Evolutionary conservation across 35 echinoderm and acorn worm species (phyloP).

Genomic region (Hemicentrotus pulcherrimus): DNA sequence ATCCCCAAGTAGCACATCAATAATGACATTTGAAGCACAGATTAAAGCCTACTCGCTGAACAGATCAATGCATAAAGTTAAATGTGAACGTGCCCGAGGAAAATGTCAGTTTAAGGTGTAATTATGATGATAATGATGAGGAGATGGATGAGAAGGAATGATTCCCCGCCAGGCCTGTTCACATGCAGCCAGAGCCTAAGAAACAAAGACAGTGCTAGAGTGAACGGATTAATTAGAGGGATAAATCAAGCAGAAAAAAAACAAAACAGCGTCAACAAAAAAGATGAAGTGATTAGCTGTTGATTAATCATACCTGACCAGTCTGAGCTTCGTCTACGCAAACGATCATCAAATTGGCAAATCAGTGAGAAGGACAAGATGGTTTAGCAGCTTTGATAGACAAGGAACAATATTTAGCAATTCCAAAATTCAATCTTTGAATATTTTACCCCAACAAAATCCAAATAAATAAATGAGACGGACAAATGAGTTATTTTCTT

Average conservation of each 20-base stretch:
- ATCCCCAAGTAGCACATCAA: background rate
- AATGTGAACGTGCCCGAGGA: background rate
- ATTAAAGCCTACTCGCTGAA: background rate
- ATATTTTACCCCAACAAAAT: background rate
- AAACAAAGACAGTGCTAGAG: background rate
- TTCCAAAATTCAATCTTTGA: background rate
- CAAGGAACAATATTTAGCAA: background rate
- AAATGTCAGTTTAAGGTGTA: background rate
- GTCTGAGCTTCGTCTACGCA: constrained; percentile 22
- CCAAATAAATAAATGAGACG: background rate
- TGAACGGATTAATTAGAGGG: background rate
- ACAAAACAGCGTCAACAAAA: background rate
- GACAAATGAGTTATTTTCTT: background rate
- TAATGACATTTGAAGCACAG: background rate
- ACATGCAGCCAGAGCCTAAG: constrained; percentile 25
- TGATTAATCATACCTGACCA: constrained; percentile 42
- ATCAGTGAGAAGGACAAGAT: background rate
- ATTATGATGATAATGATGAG: constrained; percentile 20
- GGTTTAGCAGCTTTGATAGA: background rate
- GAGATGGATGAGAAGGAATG: constrained; percentile 7
- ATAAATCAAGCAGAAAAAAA: constrained; percentile 24
- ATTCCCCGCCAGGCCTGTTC: background rate
- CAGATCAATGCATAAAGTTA: background rate
- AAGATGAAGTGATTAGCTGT: constrained; percentile 21
- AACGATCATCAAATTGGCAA: constrained; percentile 29